Evolutionary conservation across 1,140 invertebrate genomes (phyloP), one percentile per base, ranked within the genome.

Genomic region (Papilio xuthus): DNA sequence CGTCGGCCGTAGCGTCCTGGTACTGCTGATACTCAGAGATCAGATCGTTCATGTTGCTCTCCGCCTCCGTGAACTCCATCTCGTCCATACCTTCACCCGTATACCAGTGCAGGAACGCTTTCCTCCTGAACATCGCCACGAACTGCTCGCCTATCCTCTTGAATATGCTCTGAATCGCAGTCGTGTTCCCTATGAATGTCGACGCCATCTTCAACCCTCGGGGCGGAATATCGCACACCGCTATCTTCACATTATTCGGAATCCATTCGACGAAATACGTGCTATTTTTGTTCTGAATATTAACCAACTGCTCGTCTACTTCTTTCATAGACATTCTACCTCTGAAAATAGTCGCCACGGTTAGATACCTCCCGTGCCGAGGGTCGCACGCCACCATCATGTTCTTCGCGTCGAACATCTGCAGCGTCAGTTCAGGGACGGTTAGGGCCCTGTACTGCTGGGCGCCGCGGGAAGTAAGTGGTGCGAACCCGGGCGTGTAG

Each of bases 311-410:
- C 86, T 97, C 97, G 87, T 97, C 97, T 12, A 97, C 97, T 90
- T 98, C 96, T 94, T 98, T 98, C 98, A 99, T 99, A 26, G 98
- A 99, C 98, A 99, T 99, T 74, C 97, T 95, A 23, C 98, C 98
- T 91, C 98, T 95, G 96, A 99, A 99, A 85, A 99, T 97, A 75
- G 98, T 97, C 12, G 98, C 98, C 1, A 99, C 97, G 0, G 98
- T 99, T 26, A 99, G 95, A 90, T 99, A 99, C 74, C 98, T 95
- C 41, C 98, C 98, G 89, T 98, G 98, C 86, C 98, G 95, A 71
- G 98, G 97, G 89, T 99, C 98, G 88, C 98, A 99, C 23, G 98
- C 98, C 28, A 98, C 98, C 98, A 99, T 99, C 98, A 99, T 99
- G 90, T 98, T 97, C 92, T 96, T 97, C 18, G 96, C 96, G 83